A percentile compares a stretch with the other conserved stretches of the same genome.
Conservation (phyloP, 2,888 invertebrate genomes). For the Teinopalpus imperialis region DNA sequence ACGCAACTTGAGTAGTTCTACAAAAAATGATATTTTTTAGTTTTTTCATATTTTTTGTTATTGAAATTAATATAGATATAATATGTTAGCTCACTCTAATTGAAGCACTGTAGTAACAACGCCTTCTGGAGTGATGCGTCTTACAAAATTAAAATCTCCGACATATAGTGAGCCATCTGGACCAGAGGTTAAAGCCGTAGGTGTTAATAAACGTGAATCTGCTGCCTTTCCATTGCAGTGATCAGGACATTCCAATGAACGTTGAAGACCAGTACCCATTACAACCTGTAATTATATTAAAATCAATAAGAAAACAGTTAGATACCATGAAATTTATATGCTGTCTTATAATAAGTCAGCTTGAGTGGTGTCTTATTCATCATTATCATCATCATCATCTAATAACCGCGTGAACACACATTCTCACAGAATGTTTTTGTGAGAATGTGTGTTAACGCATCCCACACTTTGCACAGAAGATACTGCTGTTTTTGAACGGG, state of each 20-base stretch:
- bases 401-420: too few species aligned
- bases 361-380: too few species aligned
- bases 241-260: slow-evolving; percentile 92
- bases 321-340: too few species aligned
- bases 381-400: too few species aligned
- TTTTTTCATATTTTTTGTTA: slow-evolving; percentile 1
- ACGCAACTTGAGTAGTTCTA: slow-evolving; percentile 97
- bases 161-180: slow-evolving; percentile 98
- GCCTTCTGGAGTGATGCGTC: slow-evolving; percentile 94
- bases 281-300: slow-evolving; percentile 85
- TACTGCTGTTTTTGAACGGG: too few species aligned
- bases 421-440: too few species aligned
- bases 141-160: slow-evolving; percentile 97
- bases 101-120: slow-evolving; percentile 94
- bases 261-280: slow-evolving; percentile 95
- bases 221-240: slow-evolving; percentile 93
- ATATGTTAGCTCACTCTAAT: slow-evolving; percentile 84
- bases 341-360: too few species aligned
- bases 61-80: background rate
- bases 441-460: too few species aligned
- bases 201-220: slow-evolving; percentile 93
- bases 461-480: too few species aligned
- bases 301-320: background rate
- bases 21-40: slow-evolving; percentile 42
- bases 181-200: slow-evolving; percentile 96